Base-by-base conservation (phyloP, 2,113 vertebrate species). In the Protobothrops flavoviridis region DNA sequence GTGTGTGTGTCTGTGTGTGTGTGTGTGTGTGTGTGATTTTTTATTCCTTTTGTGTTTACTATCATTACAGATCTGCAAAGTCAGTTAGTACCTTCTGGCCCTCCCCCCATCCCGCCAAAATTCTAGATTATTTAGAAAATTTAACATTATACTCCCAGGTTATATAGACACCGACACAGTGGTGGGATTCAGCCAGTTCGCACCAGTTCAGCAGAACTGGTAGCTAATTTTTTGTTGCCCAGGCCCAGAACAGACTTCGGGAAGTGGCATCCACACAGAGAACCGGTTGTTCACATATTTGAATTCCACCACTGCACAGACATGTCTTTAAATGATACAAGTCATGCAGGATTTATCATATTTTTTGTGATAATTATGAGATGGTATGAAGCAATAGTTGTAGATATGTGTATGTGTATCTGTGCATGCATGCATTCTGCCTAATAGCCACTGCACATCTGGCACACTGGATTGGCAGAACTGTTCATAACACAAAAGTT, bases 71-170 rank as follows among this genome's bases (percentile, higher is more conserved):
- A 13, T 91, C 21, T 85, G 52, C 33, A 91, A 56, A 39, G 7
- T 59, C 48, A 81, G 33, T 81, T 81, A 81, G 6, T 21, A 81
- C 5, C 10, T n/a, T 53, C 33, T 81, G 74, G 17, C 17, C 15
- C 4, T n/a, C 1, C 21, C 23, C 0, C 56, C 24, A 1, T 39
- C 26, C 61, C 26, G 0, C 2, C 5, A 9, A 55, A 52, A 56
- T 48, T 56, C 53, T 89, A 55, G 13, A 50, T n/a, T 45, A 23
- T 9, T 50, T 87, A 55, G 24, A 15, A 29, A 90, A 74, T 13
- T 29, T 2, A 90, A 17, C 15, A 48, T 52, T 17, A 69, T 52
- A 74, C 5, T 90, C 21, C 39, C 61, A 23, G 33, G 26, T n/a
- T 50, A 21, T 21, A 50, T 69, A 69, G 45, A 4, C 45, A 90